Percentiles rank a stretch among this genome's conserved stretches.
phyloP scores from a whole-genome alignment of 2,888 invertebrate species.

The Harpalus rubripes region DNA sequence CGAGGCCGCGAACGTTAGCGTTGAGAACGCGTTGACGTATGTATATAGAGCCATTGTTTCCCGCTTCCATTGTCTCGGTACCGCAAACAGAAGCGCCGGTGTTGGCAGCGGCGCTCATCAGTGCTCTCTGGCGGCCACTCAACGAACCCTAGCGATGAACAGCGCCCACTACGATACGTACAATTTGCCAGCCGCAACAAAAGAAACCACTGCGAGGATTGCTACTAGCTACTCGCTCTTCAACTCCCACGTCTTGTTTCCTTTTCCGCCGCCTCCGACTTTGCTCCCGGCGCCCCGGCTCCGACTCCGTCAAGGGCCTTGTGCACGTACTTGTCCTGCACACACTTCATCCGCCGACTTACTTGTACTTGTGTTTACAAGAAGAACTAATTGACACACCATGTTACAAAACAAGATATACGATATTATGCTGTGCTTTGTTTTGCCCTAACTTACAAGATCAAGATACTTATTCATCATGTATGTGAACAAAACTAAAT shows the following conservation, averaged over 20 bases:
- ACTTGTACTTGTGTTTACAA: slow-evolving; percentile 35
- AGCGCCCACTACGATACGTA: slow-evolving; percentile 33
- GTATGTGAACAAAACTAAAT: neutral
- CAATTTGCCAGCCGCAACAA: slow-evolving; percentile 50
- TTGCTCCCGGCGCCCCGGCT: neutral
- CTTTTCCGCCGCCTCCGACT: slow-evolving; percentile 16
- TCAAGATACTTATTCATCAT: neutral
- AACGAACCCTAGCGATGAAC: slow-evolving; percentile 23
- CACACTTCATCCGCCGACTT: slow-evolving; percentile 20
- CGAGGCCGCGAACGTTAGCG: slow-evolving; percentile 3
- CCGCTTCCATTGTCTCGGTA: slow-evolving; percentile 44
- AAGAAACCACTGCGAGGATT: slow-evolving; percentile 53
- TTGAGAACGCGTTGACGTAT: slow-evolving; percentile 45
- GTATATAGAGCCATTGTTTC: slow-evolving; percentile 55
- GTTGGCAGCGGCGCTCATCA: slow-evolving; percentile 34
- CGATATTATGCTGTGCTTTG: neutral
- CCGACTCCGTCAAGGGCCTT: slow-evolving; percentile 4
- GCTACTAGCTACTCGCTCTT: slow-evolving; percentile 17
- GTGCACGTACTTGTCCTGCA: slow-evolving; percentile 18
- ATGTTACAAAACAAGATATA: slow-evolving; percentile 17
- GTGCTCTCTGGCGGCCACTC: slow-evolving; percentile 57
- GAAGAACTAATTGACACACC: slow-evolving; percentile 35
- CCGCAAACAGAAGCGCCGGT: slow-evolving; percentile 21
- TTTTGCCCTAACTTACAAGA: neutral
- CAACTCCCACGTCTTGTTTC: slow-evolving; percentile 37